Conservation (phyloP, 2,888 invertebrate genomes). For the Caenorhabditis doughertyi region DNA sequence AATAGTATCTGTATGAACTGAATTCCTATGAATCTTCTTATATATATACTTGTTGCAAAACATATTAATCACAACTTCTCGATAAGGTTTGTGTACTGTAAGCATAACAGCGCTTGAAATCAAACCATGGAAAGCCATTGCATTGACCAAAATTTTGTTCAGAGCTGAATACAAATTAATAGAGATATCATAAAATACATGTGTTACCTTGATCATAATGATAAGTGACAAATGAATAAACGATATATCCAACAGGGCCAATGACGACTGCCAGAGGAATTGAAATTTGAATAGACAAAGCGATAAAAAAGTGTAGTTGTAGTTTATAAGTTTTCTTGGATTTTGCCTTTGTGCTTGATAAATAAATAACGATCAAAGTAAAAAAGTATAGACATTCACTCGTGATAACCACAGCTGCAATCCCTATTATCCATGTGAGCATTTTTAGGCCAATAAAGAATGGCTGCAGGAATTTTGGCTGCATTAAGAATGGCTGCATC, state of each 20-base stretch:
- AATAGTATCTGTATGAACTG: not conserved
- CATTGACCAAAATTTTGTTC: constrained; percentile 32
- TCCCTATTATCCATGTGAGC: constrained; percentile 12
- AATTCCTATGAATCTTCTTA: not conserved
- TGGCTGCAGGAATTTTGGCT: no score
- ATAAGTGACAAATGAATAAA: constrained; percentile 12
- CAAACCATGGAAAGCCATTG: constrained; percentile 40
- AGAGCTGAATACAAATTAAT: constrained; percentile 21
- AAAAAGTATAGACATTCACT: constrained; percentile 21
- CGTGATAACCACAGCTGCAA: not conserved
- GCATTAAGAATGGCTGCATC: no score
- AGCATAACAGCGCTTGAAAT: constrained; percentile 35
- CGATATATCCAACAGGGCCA: constrained; percentile 29
- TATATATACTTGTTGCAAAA: not conserved
- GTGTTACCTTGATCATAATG: constrained; percentile 28
- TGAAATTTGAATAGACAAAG: constrained; percentile 26
- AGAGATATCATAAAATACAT: not conserved
- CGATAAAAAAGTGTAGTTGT: constrained; percentile 40
- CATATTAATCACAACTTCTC: constrained; percentile 13
- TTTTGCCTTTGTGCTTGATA: constrained; percentile 38
- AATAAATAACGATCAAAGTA: constrained; percentile 9
- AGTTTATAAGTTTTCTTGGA: constrained; percentile 41
- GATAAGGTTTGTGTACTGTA: constrained; percentile 43
- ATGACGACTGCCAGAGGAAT: constrained; percentile 22
- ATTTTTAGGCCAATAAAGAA: constrained; percentile 6